Evolutionary conservation across 2,797 vertebrate species (phyloP), one percentile per base, ranked within the genome.

Genomic region (Todus mexicanus): DNA sequence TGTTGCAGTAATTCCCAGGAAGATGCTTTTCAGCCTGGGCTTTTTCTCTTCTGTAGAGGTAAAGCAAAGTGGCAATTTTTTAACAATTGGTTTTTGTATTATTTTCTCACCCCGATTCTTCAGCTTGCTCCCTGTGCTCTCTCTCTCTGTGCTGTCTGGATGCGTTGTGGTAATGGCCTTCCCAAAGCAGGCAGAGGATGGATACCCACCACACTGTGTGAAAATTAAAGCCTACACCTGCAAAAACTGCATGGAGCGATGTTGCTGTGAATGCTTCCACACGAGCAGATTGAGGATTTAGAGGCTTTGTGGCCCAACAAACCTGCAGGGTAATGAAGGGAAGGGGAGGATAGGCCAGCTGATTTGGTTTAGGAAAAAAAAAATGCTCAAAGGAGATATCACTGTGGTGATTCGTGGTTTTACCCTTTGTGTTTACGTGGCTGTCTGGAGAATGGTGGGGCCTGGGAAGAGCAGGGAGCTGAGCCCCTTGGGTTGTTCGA

Each of bases 121-220:
- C 25, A 33, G 3, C 2, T 20, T 40, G 29, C 9, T 45, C 23
- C 9, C 12, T 12, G 10, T 16, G 57, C 7, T 38, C 53, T 25
- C 27, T 0, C 21, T 72, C 35, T 45, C n/a, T 0, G 0, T 2
- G 2, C 50, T 40, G 0, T 10, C 15, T 9, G 31, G n/a, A 1
- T 43, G 56, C 4, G 2, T 13, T 8, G 17, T 1, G 3, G 43
- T 13, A 15, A 19, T 66, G 38, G 31, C 23, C 35, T 54, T 33
- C 80, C 65, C 1, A 0, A 18, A 22, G 56, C 1, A 6, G 21
- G 7, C 10, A 27, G 40, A 47, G 27, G 33, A 15, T 5, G 43
- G 23, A 4, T 60, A 25, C 26, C 26, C 15, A 3, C 3, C 10
- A 2, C 15, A 10, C 18, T 11, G 9, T 9, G 70, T 25, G 2